A percentile compares a stretch with the other conserved stretches of the same genome.
Evolutionary conservation across 2,888 invertebrate genomes (phyloP).

Genomic region (Omphaloscelis lunosa): DNA sequence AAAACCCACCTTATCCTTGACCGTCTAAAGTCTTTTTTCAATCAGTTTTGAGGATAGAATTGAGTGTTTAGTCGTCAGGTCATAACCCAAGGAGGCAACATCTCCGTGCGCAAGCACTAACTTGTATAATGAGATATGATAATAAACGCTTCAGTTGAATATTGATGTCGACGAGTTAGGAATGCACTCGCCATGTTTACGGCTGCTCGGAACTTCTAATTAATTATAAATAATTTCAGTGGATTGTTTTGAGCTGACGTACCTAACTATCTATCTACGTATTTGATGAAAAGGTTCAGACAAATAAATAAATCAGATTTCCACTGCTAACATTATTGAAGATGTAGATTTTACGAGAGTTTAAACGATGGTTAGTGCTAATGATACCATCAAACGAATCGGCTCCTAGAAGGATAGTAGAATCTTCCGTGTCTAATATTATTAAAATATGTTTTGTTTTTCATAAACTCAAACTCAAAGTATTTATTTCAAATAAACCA

Average conservation of each 20-base stretch:
- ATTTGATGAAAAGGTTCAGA: constrained; percentile 17
- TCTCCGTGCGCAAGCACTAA: constrained; percentile 87
- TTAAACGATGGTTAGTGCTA: too few species aligned
- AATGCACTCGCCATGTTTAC: constrained; percentile 87
- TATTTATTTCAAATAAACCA: too few species aligned
- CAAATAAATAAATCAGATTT: constrained; percentile 21
- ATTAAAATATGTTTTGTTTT: not conserved
- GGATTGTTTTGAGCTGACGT: constrained; percentile 50
- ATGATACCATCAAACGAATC: not conserved
- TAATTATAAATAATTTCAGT: constrained; percentile 68
- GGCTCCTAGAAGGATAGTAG: too few species aligned
- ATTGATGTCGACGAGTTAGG: constrained; percentile 89
- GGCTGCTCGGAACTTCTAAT: constrained; percentile 70
- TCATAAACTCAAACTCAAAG: not conserved
- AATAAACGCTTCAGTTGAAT: constrained; percentile 90
- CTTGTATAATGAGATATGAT: constrained; percentile 91
- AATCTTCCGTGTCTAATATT: not conserved
- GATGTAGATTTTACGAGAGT: not conserved
- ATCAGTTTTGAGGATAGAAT: constrained; percentile 72
- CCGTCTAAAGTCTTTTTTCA: constrained; percentile 69
- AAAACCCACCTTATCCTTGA: constrained; percentile 67
- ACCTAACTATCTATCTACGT: constrained; percentile 9
- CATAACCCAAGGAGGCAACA: constrained; percentile 86
- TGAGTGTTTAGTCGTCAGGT: constrained; percentile 83
- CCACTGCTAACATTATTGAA: not conserved